Conservation (phyloP, 2,113 vertebrate genomes). For the Alethe diademata region DNA sequence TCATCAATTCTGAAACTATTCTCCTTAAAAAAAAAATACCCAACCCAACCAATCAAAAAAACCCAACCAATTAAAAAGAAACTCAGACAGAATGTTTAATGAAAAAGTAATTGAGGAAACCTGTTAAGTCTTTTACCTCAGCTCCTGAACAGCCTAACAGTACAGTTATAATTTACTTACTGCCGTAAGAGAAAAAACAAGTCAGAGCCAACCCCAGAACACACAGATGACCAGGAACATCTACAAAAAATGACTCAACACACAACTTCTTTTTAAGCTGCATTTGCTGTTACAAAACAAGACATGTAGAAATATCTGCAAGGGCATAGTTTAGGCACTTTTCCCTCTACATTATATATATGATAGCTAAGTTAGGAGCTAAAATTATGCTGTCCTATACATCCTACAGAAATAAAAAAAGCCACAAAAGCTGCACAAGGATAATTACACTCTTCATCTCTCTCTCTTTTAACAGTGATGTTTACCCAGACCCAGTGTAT, state of each 20-base stretch:
- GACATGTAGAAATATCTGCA: not conserved
- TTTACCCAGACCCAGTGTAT: not conserved
- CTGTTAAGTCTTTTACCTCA: not conserved
- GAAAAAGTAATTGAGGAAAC: not conserved
- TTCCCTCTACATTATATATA: not conserved
- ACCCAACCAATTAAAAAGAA: not conserved
- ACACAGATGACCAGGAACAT: not conserved
- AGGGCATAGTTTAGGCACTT: not conserved
- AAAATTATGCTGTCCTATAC: not conserved
- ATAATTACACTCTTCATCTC: not conserved
- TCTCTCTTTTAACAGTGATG: not conserved
- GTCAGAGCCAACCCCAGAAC: not conserved
- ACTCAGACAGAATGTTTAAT: not conserved
- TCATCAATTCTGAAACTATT: constrained; percentile 40
- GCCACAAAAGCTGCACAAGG: not conserved
- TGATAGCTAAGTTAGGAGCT: not conserved
- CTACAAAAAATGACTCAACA: not conserved
- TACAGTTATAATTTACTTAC: not conserved
- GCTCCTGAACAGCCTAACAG: not conserved
- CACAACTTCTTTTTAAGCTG: not conserved
- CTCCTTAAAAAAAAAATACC: not conserved
- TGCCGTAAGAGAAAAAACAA: not conserved
- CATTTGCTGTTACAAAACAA: not conserved
- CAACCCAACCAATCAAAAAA: no score
- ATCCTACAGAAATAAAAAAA: not conserved